Evolutionary conservation across 2,888 invertebrate genomes (phyloP).

Genomic region (Digitonthophagus gazella): DNA sequence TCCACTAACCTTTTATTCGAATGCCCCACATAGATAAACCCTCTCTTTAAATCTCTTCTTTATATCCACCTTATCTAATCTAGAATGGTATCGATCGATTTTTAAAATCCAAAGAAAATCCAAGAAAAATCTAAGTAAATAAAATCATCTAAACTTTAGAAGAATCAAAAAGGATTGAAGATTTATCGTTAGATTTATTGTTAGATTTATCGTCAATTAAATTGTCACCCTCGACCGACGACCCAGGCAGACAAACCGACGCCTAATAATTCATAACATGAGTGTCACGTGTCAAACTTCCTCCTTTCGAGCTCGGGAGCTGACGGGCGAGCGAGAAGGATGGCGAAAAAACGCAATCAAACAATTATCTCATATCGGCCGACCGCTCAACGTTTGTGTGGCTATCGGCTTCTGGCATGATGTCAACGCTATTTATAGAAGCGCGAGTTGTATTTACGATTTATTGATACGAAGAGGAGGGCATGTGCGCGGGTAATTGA

Average conservation of each 20-base stretch:
- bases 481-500: background rate
- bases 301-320: background rate
- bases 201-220: background rate
- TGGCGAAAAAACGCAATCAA: conserved; percentile 6
- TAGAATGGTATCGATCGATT: no score
- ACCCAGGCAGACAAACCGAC: background rate
- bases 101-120: no score
- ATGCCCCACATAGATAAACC: background rate
- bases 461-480: conserved; percentile 13
- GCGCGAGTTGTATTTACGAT: conserved; percentile 12
- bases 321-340: background rate
- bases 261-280: background rate
- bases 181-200: no score
- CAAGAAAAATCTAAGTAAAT: no score
- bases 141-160: no score
- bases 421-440: conserved; percentile 17
- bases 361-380: conserved; percentile 13
- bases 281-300: background rate
- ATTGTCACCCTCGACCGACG: background rate
- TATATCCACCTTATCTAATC: no score
- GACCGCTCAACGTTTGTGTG: conserved; percentile 2
- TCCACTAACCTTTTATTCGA: background rate
- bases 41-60: no score
- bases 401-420: conserved; percentile 12
- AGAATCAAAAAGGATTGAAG: no score